Evolutionary conservation across 1,140 invertebrate species (phyloP).

Genomic region (Apis mellifera): DNA sequence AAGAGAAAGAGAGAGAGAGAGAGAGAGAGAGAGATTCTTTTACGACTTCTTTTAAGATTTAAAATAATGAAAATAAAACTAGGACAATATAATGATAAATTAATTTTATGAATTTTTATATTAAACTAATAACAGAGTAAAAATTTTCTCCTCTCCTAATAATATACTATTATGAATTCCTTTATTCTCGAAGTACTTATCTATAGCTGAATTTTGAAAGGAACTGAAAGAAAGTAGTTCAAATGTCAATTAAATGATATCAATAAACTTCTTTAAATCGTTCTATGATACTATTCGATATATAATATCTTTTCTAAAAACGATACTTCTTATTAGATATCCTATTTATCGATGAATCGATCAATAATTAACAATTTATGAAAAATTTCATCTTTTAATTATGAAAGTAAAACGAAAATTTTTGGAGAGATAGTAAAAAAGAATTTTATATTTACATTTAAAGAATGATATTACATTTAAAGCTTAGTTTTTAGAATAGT

Average conservation of each 20-base stretch:
- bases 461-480: not conserved
- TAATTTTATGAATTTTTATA: not conserved
- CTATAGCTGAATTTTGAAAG: conserved; percentile 35
- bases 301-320: not conserved
- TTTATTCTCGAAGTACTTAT: not conserved
- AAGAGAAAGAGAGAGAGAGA: no score
- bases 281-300: not conserved
- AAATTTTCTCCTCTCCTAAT: no score
- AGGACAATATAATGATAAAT: no score
- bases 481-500: not conserved
- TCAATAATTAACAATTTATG: not conserved
- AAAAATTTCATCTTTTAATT: not conserved
- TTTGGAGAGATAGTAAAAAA: not conserved
- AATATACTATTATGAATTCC: not conserved
- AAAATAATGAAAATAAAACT: no score
- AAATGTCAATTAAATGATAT: conserved; percentile 21
- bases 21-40: no score
- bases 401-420: not conserved
- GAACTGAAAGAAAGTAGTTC: conserved; percentile 25
- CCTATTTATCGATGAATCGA: not conserved
- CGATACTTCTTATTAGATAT: not conserved
- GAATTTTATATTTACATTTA: not conserved
- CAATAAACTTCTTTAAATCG: not conserved
- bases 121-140: not conserved
- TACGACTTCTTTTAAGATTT: no score